Base-by-base conservation (phyloP, 2,888 invertebrate species). In the Cetonia aurata region DNA sequence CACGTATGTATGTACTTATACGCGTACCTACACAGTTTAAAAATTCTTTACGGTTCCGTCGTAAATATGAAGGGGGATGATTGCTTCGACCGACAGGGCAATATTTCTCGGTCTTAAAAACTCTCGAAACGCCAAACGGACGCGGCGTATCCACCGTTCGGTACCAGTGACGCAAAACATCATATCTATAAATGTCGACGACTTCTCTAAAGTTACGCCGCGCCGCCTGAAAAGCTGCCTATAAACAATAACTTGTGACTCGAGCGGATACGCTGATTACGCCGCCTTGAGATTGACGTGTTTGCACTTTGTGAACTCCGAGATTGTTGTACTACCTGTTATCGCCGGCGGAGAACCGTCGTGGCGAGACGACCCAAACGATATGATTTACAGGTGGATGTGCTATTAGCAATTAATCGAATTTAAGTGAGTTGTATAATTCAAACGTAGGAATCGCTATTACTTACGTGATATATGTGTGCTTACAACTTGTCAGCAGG, bases 131-230 rank as follows among this genome's bases (percentile, higher is more conserved):
- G 66, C 67, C 69, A 62, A 72, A 67, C 62, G 48, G 48, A 46
- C 48, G 50, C 17, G 10, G 66, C 72, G 71, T 74, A 70, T 75
- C 69, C 74, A 74, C 48, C n/a, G 48, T 31, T 48, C 31, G 48
- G 17, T 62, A 48, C 31, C 25, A 48, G n/a, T 75, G 76, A 73
- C 73, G 73, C 72, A 55, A 71, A 72, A 46, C 73, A 72, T 72
- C 70, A 70, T 72, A 76, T 77, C 75, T 75, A 79, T 79, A 79
- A 79, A 79, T 75, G 77, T 78, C 78, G 74, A 71, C 77, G 76
- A 74, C 74, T 77, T 74, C 25, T 25, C 25, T 25, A 77, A 77
- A 77, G 76, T 77, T 77, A 77, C 25, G 25, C 25, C 74, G 75
- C 25, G 25, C 25, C 74, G 75, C 75, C 74, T 73, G 76, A 76